Base-by-base conservation (phyloP, 2,888 invertebrate genomes). In the Latheticus oryzae region DNA sequence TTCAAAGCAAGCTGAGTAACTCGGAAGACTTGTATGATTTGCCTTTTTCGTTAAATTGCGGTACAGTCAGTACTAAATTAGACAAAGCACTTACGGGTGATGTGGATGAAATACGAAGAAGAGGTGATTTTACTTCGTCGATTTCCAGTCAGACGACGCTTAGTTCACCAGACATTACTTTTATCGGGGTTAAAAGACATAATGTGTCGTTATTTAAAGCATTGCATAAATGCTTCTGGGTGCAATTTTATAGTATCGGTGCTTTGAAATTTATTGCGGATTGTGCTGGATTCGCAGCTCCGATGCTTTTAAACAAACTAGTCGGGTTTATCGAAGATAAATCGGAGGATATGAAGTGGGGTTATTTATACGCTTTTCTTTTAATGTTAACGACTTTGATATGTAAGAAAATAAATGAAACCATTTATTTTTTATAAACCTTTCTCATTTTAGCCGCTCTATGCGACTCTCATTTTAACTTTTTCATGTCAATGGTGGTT, bases 391-490 rank as follows among this genome's bases (percentile, higher is more conserved):
- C 85, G 8, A 85, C 90, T 3, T 73, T 91, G 68, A 77, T 88
- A 73, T 89, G 92, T 91, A 81, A 82, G 76, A n/a, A n/a, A n/a
- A 17, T 3, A 2, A 12, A 9, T 5, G 12, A 1, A 1, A 21
- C 11, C 8, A 5, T 23, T 5, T 7, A n/a, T n/a, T n/a, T n/a
- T n/a, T n/a, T n/a, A n/a, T n/a, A n/a, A n/a, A n/a, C n/a, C 24
- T 24, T 1, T 28, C 11, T 2, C n/a, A 30, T 80, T 72, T 72
- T 79, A 81, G 89, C 89, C 43, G 87, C 96, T 0, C 78, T 97
- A 47, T 90, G 90, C 71, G 90, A 88, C 60, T 85, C 90, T 0
- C 97, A 97, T 75, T 98, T 96, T 78, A 91, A 90, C 74, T 97
- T 95, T 84, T 83, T 87, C 58, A 91, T 95, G 85, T 84, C 89